A percentile compares a stretch with the other conserved stretches of the same genome.
Conservation (phyloP, 92 coral and sea anemone species). For the Heteractis magnifica region DNA sequence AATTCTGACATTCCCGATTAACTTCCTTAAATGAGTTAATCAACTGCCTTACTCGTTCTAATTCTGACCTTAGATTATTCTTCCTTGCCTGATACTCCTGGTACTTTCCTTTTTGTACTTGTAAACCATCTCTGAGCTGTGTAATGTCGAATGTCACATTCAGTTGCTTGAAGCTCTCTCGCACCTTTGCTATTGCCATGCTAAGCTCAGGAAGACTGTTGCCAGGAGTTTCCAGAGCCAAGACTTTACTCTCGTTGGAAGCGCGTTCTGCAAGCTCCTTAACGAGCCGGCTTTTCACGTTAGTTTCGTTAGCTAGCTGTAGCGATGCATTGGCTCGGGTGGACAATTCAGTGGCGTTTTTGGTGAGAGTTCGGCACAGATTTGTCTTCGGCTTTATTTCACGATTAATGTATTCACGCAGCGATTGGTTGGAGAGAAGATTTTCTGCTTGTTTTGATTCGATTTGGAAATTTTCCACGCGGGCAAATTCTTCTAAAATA, state of each 20-base stretch:
- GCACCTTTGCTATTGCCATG: conserved; percentile 41
- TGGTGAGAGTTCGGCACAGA: conserved; percentile 57
- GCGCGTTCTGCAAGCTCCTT: conserved; percentile 22
- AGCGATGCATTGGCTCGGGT: conserved; percentile 40
- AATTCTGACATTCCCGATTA: conserved; percentile 13
- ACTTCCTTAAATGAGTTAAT: conserved; percentile 23
- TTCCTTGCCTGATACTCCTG: conserved; percentile 35
- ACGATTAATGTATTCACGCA: conserved; percentile 52
- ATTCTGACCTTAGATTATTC: conserved; percentile 30
- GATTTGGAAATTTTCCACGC: conserved; percentile 45
- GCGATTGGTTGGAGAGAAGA: conserved; percentile 54
- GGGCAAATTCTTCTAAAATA: conserved; percentile 27
- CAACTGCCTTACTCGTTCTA: conserved; percentile 28
- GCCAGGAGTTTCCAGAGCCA: conserved; percentile 40
- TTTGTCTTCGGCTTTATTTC: conserved; percentile 67
- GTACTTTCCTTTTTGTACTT: conserved; percentile 53
- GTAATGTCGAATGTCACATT: conserved; percentile 34
- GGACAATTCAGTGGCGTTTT: conserved; percentile 39
- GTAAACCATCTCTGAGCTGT: conserved; percentile 49
- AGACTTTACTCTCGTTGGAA: conserved; percentile 27
- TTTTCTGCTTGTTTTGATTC: conserved; percentile 48
- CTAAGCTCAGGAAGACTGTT: conserved; percentile 43
- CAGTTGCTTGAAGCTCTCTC: conserved; percentile 34
- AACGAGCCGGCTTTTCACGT: conserved; percentile 50
- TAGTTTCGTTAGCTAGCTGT: conserved; percentile 45